Evolutionary conservation across 2,888 invertebrate genomes (phyloP).

Genomic region (Tachina fera): DNA sequence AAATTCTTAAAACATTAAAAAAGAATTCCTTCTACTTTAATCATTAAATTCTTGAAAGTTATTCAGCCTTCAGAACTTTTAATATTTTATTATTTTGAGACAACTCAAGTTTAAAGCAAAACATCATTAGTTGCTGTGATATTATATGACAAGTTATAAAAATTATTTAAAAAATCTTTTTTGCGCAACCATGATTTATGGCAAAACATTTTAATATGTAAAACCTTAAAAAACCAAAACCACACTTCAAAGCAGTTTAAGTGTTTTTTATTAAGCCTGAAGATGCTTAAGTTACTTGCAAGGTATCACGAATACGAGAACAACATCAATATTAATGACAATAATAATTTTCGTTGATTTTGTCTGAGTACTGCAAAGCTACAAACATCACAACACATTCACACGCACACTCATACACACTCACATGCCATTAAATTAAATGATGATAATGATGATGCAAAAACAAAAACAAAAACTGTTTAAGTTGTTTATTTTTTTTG

Average conservation of each 20-base stretch:
- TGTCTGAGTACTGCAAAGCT: neutral
- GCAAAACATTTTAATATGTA: slow-evolving; percentile 41
- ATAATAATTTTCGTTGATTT: slow-evolving; percentile 51
- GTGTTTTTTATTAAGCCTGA: slow-evolving; percentile 51
- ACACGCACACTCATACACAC: slow-evolving; percentile 4
- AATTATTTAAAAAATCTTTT: slow-evolving; percentile 27
- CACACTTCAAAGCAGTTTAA: slow-evolving; percentile 10
- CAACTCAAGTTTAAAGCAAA: slow-evolving; percentile 59
- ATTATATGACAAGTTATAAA: slow-evolving; percentile 58
- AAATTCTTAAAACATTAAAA: neutral
- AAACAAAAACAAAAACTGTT: neutral
- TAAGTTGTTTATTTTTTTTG: neutral
- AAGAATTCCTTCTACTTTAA: slow-evolving; percentile 32
- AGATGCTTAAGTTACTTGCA: slow-evolving; percentile 31
- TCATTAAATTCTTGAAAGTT: slow-evolving; percentile 45
- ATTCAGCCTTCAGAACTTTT: slow-evolving; percentile 58
- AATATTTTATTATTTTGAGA: slow-evolving; percentile 49
- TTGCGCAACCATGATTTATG: slow-evolving; percentile 56
- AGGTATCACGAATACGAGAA: slow-evolving; percentile 15
- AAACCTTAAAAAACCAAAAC: slow-evolving; percentile 2
- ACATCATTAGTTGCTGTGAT: slow-evolving; percentile 61
- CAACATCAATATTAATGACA: slow-evolving; percentile 51
- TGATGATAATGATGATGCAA: neutral
- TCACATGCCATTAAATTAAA: neutral
- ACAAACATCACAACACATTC: no score